phyloP scores from a whole-genome alignment of 2,888 invertebrate genomes.

The Himalopsyche kuldschensis region DNA sequence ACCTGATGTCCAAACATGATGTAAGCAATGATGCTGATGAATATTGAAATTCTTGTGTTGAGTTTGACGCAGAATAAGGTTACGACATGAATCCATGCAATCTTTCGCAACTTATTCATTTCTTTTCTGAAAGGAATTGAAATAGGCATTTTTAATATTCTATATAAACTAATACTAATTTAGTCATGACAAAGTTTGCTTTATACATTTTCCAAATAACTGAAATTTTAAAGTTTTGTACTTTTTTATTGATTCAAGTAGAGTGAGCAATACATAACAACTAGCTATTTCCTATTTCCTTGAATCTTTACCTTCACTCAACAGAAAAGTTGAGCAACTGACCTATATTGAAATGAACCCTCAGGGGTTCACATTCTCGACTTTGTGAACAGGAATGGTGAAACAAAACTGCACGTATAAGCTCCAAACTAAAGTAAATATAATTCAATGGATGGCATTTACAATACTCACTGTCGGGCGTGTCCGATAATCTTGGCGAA shows the following conservation, averaged over 20 bases:
- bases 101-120: slow-evolving; percentile 67
- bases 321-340: background rate
- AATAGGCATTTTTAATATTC: background rate
- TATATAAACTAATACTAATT: no score
- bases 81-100: slow-evolving; percentile 68
- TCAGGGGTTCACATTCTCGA: no score
- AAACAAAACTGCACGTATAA: no score
- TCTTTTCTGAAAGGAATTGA: slow-evolving; percentile 59
- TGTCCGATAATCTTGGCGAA: slow-evolving; percentile 73
- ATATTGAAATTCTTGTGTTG: slow-evolving; percentile 77
- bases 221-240: no score
- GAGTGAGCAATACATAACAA: no score
- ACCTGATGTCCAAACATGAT: slow-evolving; percentile 66
- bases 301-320: background rate
- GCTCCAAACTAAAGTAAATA: no score
- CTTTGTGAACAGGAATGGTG: no score
- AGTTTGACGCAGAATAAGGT: slow-evolving; percentile 74
- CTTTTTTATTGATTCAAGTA: no score
- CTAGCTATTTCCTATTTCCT: no score
- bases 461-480: slow-evolving; percentile 66
- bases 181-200: no score
- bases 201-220: no score
- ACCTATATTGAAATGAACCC: background rate
- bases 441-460: background rate
- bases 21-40: slow-evolving; percentile 72